These are phyloP conservation scores for Phymanthus crucifer DNA, from an alignment of 92 coral and sea anemone species.

Conservation along the genomic window DNA sequence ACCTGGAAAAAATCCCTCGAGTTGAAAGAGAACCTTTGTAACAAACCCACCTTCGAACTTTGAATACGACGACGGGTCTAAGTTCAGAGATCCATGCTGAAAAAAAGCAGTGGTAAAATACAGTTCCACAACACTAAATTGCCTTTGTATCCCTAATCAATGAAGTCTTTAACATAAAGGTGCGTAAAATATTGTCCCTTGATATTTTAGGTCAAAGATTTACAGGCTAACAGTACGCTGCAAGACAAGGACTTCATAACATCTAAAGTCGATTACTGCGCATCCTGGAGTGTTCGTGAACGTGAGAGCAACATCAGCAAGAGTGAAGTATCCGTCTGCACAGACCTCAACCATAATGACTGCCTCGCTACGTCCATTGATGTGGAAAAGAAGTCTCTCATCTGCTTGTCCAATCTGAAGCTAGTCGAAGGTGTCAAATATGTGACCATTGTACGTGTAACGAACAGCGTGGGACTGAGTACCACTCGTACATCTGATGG, in stretches of 20 bases:
- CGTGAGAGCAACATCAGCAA: conserved; percentile 58
- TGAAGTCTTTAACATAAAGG: background rate
- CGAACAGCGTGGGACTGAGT: conserved; percentile 62
- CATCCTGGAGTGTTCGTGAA: conserved; percentile 53
- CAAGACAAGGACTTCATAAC: conserved; percentile 51
- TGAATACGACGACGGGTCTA: too few relatives aligned
- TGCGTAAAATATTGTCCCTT: background rate
- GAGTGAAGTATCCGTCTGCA: conserved; percentile 63
- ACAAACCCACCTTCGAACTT: too few relatives aligned
- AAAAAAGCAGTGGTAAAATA: too few relatives aligned
- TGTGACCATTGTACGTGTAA: conserved; percentile 41
- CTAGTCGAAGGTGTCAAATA: conserved; percentile 60
- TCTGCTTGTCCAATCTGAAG: conserved; percentile 61
- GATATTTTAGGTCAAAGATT: conserved; percentile 39
- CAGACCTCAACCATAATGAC: conserved; percentile 41
- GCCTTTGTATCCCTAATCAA: background rate
- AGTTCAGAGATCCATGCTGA: too few relatives aligned
- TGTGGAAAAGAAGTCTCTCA: conserved; percentile 41
- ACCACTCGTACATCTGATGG: conserved; percentile 55
- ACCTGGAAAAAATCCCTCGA: too few relatives aligned
- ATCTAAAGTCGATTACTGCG: conserved; percentile 38
- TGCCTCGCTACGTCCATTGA: conserved; percentile 58
- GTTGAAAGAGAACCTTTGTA: too few relatives aligned
- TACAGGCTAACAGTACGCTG: conserved; percentile 18
- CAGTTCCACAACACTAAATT: background rate